Evolutionary conservation across 1,140 invertebrate genomes (phyloP), one percentile per base, ranked within the genome.

Genomic region (Procambarus clarkii): DNA sequence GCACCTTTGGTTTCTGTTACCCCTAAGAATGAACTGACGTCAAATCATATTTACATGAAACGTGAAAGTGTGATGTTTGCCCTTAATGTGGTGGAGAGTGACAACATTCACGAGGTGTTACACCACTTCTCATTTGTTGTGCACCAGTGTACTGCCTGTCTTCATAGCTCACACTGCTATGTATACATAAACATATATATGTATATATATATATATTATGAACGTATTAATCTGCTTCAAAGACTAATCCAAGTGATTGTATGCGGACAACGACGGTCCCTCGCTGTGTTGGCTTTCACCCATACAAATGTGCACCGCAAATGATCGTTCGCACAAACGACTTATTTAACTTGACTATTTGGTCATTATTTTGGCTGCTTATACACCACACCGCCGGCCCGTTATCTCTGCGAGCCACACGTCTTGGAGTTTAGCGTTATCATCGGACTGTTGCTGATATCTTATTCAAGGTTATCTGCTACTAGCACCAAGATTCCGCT

Each of bases 401-500:
- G 24, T 44, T 84, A 45, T 82, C 34, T 69, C 15, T 84, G 21
- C 34, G 1, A 11, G 45, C 21, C 24, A 34, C 9, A 45, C 44
- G 9, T 84, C 13, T 54, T 46, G 9, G 7, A 46, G 24, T 44
- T 8, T 69, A 8, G 2, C 24, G 58, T 60, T 45, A 15, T 2
- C 18, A 34, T 24, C 71, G 13, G 8, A 54, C 4, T 54, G 4
- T 13, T 54, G 50, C 44, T 9, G 48, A 58, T 2, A 24, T 83
- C 46, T 34, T 15, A 44, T 58, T 54, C 50, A 8, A 54, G 50
- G 5, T 54, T 5, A 54, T 8, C 50, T 54, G 15, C 13, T 44
- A 81, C 84, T 92, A 92, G 92, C 92, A 92, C 92, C 92, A 92
- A 18, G 92, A 92, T 71, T 92, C 92, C 13, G 45, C 79, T n/a